phyloP scores from a whole-genome alignment of 2,113 vertebrate species.

The Anhinga rufa region DNA sequence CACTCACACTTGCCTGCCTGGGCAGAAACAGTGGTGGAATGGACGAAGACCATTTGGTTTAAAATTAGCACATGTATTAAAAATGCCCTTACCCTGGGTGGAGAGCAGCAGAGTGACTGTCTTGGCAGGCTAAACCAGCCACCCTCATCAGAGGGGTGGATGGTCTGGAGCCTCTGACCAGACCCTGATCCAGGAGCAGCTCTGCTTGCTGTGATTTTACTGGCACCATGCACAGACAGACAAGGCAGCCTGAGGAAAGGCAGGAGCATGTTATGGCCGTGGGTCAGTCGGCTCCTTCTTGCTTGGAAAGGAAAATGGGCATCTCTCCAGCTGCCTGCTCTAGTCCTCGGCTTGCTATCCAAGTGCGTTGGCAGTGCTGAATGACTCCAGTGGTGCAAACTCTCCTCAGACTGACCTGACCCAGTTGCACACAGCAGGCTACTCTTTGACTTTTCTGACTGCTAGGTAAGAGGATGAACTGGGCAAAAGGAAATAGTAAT shows the following conservation, averaged over 20 bases:
- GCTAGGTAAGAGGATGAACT: neutral
- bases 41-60: neutral
- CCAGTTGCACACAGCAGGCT: neutral
- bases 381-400: neutral
- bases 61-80: neutral
- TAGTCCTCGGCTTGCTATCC: neutral
- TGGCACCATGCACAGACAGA: fast-evolving
- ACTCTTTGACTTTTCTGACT: neutral
- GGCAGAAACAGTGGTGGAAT: neutral
- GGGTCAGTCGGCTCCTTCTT: neutral
- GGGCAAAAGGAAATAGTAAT: neutral
- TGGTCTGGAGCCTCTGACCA: neutral
- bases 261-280: neutral
- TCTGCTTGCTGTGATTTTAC: neutral
- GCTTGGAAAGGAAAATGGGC: neutral
- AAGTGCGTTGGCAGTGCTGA: neutral
- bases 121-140: neutral
- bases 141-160: fast-evolving
- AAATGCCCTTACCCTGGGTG: neutral
- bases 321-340: neutral
- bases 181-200: neutral
- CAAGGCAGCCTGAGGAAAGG: neutral
- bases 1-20: neutral
- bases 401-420: neutral
- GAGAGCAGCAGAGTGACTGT: neutral